Evolutionary conservation across 92 coral and sea anemone genomes (phyloP).

Genomic region (Blastomussa wellsi): DNA sequence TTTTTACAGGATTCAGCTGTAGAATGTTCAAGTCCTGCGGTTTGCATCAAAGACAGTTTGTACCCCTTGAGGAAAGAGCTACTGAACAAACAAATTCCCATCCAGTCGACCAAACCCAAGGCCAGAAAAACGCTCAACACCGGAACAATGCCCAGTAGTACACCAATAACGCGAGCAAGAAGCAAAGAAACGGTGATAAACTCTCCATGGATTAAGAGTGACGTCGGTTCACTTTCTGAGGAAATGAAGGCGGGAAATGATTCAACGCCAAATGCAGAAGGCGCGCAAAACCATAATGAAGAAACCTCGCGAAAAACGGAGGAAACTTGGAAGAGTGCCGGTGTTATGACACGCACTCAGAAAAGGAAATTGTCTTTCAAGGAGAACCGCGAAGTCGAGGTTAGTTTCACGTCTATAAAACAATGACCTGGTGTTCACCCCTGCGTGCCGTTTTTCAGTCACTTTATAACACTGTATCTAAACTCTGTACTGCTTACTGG

Average conservation of each 20-base stretch:
- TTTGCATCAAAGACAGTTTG: constrained; percentile 76
- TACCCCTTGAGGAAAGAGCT: constrained; percentile 81
- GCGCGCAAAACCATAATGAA: neutral
- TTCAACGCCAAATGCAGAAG: constrained; percentile 2
- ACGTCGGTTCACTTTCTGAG: neutral
- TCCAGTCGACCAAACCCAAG: constrained; percentile 7
- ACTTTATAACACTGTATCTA: too few species aligned
- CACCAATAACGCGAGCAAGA: constrained; percentile 11
- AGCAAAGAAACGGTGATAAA: constrained; percentile 44
- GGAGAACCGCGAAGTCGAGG: constrained; percentile 68
- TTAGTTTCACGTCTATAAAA: constrained; percentile 11
- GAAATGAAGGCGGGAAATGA: neutral
- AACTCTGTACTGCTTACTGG: too few species aligned
- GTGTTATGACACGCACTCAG: constrained; percentile 58
- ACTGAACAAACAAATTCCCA: constrained; percentile 35
- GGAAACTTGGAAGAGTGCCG: constrained; percentile 17
- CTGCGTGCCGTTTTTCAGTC: too few species aligned
- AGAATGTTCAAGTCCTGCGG: constrained; percentile 69
- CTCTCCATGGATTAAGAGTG: constrained; percentile 46
- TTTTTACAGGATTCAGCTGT: constrained; percentile 53
- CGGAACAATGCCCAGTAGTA: neutral
- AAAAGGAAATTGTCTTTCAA: constrained; percentile 61
- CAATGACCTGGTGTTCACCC: neutral
- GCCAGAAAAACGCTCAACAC: neutral
- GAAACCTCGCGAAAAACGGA: neutral